These are phyloP conservation scores for Vanacampus margaritifer DNA, from an alignment of 2,113 vertebrate genomes.

Conservation along the genomic window DNA sequence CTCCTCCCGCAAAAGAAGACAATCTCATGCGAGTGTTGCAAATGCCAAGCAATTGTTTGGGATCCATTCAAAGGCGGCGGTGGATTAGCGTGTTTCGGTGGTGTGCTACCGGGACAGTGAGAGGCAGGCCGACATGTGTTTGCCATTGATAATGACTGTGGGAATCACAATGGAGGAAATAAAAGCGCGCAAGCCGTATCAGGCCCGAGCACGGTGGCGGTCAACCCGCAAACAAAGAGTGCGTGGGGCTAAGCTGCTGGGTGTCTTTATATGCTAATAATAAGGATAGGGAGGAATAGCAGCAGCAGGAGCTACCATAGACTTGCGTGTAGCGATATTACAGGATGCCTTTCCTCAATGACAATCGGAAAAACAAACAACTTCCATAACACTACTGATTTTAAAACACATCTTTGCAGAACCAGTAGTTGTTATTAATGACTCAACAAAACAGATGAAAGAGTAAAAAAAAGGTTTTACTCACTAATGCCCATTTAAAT, in stretches of 20 bases:
- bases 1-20: background rate
- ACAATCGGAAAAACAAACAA: slow-evolving; percentile 10
- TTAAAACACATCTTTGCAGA: background rate
- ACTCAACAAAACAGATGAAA: too few relatives aligned
- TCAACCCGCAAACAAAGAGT: slow-evolving; percentile 56
- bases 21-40: slow-evolving; percentile 36
- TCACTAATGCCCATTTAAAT: too few relatives aligned
- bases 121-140: slow-evolving; percentile 61
- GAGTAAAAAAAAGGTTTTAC: too few relatives aligned
- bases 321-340: slow-evolving; percentile 37
- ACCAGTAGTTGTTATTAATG: too few relatives aligned
- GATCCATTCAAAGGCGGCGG: slow-evolving; percentile 41
- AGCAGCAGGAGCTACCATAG: slow-evolving; percentile 38
- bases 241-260: slow-evolving; percentile 59
- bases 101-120: slow-evolving; percentile 52
- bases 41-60: slow-evolving; percentile 64
- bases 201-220: slow-evolving; percentile 54
- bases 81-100: slow-evolving; percentile 59
- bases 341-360: slow-evolving; percentile 29
- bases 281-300: slow-evolving; percentile 50
- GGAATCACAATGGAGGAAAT: slow-evolving; percentile 50
- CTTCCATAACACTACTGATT: background rate
- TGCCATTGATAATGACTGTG: slow-evolving; percentile 67
- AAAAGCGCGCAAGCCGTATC: slow-evolving; percentile 62
- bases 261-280: slow-evolving; percentile 62